phyloP scores from a whole-genome alignment of 2,888 invertebrate genomes.

The Hypselothyrea guttata region DNA sequence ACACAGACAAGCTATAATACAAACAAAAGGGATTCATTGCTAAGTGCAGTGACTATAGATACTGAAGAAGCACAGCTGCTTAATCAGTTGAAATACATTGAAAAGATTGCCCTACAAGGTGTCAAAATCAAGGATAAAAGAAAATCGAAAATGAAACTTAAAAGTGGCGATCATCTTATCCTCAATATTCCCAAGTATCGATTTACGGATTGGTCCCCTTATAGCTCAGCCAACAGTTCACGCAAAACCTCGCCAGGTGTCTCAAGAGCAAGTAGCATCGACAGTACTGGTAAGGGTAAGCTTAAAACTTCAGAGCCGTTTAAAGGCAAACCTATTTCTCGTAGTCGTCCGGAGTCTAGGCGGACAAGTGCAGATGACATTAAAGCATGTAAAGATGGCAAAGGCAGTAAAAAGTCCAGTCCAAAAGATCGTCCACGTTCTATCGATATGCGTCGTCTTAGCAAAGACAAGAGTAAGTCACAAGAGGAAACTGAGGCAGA shows the following conservation, averaged over 20 bases:
- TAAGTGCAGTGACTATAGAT: constrained; percentile 84
- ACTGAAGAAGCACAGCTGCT: constrained; percentile 84
- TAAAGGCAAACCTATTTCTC: constrained; percentile 71
- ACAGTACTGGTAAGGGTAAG: constrained; percentile 80
- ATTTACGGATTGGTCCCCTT: constrained; percentile 82
- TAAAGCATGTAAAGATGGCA: constrained; percentile 65
- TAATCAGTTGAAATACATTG: constrained; percentile 83
- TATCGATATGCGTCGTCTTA: constrained; percentile 84
- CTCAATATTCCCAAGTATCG: constrained; percentile 82
- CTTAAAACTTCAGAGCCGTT: constrained; percentile 73
- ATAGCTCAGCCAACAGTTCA: constrained; percentile 82
- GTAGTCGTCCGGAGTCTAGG: constrained; percentile 82
- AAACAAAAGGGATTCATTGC: constrained; percentile 80
- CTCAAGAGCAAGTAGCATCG: constrained; percentile 82
- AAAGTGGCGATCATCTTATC: constrained; percentile 82
- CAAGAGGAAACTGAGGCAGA: constrained; percentile 89
- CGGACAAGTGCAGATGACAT: constrained; percentile 84
- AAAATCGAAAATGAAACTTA: constrained; percentile 81
- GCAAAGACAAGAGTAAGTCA: constrained; percentile 86
- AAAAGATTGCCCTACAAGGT: constrained; percentile 82
- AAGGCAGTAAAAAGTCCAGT: constrained; percentile 83
- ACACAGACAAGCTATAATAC: constrained; percentile 77
- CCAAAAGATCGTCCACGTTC: constrained; percentile 88
- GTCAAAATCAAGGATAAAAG: constrained; percentile 82
- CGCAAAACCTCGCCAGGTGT: constrained; percentile 82